Conservation (phyloP, 2,797 vertebrate genomes). For the Diplodus sargus region DNA sequence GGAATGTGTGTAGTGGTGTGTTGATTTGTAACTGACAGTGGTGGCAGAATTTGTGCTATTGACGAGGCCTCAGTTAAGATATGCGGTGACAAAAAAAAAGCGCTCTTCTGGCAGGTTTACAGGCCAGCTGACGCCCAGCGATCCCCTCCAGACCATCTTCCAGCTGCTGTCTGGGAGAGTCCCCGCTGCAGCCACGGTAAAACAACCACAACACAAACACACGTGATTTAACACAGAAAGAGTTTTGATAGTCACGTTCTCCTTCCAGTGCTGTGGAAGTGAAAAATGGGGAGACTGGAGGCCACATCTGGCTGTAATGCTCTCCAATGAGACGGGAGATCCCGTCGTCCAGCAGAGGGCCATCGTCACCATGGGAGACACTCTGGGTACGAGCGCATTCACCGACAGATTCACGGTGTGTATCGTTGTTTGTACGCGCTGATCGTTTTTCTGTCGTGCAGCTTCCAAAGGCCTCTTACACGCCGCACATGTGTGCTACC, state of each 20-base stretch:
- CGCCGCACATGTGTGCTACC: slow-evolving; percentile 94
- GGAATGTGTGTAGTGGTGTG: too few relatives aligned
- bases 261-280: slow-evolving; percentile 78
- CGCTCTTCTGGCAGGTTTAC: slow-evolving; percentile 87
- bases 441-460: slow-evolving; percentile 61
- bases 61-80: slow-evolving; percentile 18
- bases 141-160: slow-evolving; percentile 94
- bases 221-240: not conserved
- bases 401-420: not conserved
- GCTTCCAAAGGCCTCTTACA: slow-evolving; percentile 88
- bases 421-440: slow-evolving; percentile 1
- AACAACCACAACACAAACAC: slow-evolving; percentile 12
- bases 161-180: slow-evolving; percentile 92
- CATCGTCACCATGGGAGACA: slow-evolving; percentile 90
- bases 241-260: slow-evolving; percentile 26
- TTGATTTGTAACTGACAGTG: slow-evolving; percentile 51
- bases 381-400: slow-evolving; percentile 83
- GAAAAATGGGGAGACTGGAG: slow-evolving; percentile 92
- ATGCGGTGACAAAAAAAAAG: slow-evolving; percentile 31
- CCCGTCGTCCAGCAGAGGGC: slow-evolving; percentile 79
- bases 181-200: slow-evolving; percentile 89
- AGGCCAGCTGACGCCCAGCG: slow-evolving; percentile 86
- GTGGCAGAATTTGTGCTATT: slow-evolving; percentile 34
- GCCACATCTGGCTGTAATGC: slow-evolving; percentile 91
- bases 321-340: slow-evolving; percentile 90